Base-by-base conservation (phyloP, 2,888 invertebrate genomes). In the Drosophila yooni region DNA sequence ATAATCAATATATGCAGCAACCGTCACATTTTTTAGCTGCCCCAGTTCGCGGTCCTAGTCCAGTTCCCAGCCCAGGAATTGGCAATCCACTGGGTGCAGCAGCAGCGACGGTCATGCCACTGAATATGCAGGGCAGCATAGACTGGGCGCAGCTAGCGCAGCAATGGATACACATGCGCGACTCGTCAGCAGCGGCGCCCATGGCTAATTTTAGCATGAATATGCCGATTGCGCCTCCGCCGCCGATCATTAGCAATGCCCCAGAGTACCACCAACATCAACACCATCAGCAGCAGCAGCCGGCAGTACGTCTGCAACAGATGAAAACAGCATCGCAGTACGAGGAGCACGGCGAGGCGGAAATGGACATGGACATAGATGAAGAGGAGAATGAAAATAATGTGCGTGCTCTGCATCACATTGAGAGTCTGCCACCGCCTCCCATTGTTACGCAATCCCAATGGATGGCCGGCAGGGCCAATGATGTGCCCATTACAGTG, bases 121-220 rank as follows among this genome's bases (percentile, higher is more conserved):
- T 88, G 3, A 86, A 69, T n/a, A 74, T 85, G 67, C 86, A 82
- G n/a, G 88, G 83, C 11, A 29, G 96, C 94, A 98, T 99, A 70
- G 99, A 99, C 93, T 99, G 99, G 99, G 99, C 98, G 15, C 96
- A 97, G 36, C 94, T 99, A 89, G 99, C 99, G 33, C 98, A 99
- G 92, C 98, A 99, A 95, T 99, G 99, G 99, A 99, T 99, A 83
- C 97, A 97, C 92, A 98, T 98, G 98, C 97, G 98, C 31, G 92
- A 92, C 64, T 94, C 94, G 43, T 94, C 95, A 43, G n/a, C 76
- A 57, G 64, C 64, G 34, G 56, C 63, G 15, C 62, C 73, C 1
- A 21, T 72, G 8, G 66, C 79, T 70, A 78, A 80, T 78, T 83
- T 80, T 80, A 70, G 71, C 67, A 65, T 75, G 40, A 94, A 95